Base-by-base conservation (phyloP, 2,797 vertebrate genomes). In the Crenichthys baileyi region DNA sequence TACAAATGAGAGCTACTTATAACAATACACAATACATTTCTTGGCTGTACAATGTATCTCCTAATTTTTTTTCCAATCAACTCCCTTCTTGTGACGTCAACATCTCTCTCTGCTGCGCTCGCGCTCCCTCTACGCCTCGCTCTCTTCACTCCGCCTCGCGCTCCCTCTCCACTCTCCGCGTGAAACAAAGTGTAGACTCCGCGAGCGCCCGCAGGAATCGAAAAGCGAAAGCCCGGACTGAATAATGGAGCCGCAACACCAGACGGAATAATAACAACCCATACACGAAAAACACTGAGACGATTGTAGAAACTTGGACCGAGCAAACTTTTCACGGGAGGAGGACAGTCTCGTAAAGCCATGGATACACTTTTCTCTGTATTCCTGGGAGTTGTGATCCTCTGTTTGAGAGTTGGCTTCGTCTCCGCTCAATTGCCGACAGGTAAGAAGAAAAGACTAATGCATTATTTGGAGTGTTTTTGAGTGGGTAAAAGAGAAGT, bases 331-430 rank as follows among this genome's bases (percentile, higher is more conserved):
- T 92, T 81, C 26, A 70, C 70, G 80, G 70, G 75, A 65, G 58
- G 81, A 91, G 85, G 81, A 31, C 84, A 81, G 85, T 79, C 77
- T 46, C 53, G 16, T 36, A 20, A 80, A 70, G 78, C 78, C 79
- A 95, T 95, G 94, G 93, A 94, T 92, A 91, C 93, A 90, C 87
- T 94, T 88, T 90, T 79, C 74, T 82, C 86, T 7, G 80, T 73
- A 6, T 83, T 84, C 61, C 78, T 68, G 85, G 92, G 93, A 93
- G 88, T 95, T 85, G 72, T 93, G 84, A 24, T 91, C 55, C 63
- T 94, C 16, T 71, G 76, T 18, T 83, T 85, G 78, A 36, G 87
- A 7, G 60, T 73, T 77, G 83, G 73, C 0, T 26, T 39, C 26
- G 84, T 84, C 72, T 85, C 79, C 76, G 86, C 74, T 0, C 93